These are phyloP conservation scores for Mythimna pallens DNA, from an alignment of 2,888 invertebrate species.

Conservation along the genomic window DNA sequence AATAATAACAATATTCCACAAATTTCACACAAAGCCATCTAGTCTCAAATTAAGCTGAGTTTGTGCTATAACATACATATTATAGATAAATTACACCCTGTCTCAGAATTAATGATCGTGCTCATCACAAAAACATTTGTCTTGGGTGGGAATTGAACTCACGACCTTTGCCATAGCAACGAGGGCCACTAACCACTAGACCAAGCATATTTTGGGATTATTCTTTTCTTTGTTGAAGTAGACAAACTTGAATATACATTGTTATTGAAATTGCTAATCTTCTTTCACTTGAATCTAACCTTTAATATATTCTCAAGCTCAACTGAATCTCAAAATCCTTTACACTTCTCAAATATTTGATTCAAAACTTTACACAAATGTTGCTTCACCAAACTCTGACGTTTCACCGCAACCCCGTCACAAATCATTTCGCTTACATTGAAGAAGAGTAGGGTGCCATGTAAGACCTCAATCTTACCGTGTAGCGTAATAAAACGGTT, in stretches of 20 bases:
- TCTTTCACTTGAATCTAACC: not conserved
- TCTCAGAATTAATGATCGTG: too few species aligned
- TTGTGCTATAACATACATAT: too few species aligned
- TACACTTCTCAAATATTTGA: constrained; percentile 17
- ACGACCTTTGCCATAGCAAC: too few species aligned
- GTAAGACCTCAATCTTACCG: constrained; percentile 49
- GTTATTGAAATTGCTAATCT: not conserved
- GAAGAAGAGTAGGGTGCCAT: constrained; percentile 28
- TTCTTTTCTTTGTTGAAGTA: not conserved
- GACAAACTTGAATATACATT: not conserved
- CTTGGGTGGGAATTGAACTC: too few species aligned
- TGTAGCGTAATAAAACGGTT: constrained; percentile 70
- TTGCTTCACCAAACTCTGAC: constrained; percentile 4
- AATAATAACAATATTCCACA: too few species aligned
- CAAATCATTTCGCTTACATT: constrained; percentile 50
- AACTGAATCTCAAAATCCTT: constrained; percentile 11
- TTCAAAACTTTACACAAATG: constrained; percentile 24
- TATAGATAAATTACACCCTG: too few species aligned
- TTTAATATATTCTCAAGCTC: not conserved
- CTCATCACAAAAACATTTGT: too few species aligned
- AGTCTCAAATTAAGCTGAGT: too few species aligned
- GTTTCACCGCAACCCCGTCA: constrained; percentile 21
- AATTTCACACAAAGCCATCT: too few species aligned
- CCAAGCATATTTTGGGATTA: not conserved
- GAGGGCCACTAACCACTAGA: too few species aligned